Evolutionary conservation across 2,888 invertebrate species (phyloP).

Genomic region (Rhogogaster chlorosoma): DNA sequence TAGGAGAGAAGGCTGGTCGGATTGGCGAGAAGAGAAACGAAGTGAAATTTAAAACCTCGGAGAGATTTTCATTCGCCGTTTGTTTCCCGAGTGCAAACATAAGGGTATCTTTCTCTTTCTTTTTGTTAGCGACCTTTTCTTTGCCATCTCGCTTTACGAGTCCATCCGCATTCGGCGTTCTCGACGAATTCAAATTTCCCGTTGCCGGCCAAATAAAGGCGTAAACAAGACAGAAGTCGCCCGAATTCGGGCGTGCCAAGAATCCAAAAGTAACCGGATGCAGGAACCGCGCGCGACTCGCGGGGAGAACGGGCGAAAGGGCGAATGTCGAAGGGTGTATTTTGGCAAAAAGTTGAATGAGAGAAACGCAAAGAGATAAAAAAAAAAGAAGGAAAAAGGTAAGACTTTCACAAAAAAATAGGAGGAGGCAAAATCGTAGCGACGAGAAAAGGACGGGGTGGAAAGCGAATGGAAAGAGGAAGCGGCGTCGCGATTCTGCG

Average conservation of each 20-base stretch:
- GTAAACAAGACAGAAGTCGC: slow-evolving; percentile 66
- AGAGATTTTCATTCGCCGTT: slow-evolving; percentile 42
- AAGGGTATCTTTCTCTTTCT: neutral
- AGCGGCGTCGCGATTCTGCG: slow-evolving; percentile 32
- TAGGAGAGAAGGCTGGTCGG: neutral
- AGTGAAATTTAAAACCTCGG: slow-evolving; percentile 42
- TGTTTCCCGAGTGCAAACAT: slow-evolving; percentile 48
- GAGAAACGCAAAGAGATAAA: neutral
- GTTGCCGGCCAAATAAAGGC: slow-evolving; percentile 62
- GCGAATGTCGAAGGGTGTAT: slow-evolving; percentile 17
- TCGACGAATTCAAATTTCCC: slow-evolving; percentile 64
- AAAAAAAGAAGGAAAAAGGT: neutral
- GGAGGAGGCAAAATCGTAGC: neutral
- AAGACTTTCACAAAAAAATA: slow-evolving; percentile 8
- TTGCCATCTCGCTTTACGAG: slow-evolving; percentile 23
- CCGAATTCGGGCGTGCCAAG: slow-evolving; percentile 62
- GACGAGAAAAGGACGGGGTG: slow-evolving; percentile 6
- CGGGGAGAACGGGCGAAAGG: neutral
- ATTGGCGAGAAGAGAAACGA: neutral
- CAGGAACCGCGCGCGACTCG: neutral
- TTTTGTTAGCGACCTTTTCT: neutral
- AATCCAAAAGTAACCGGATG: slow-evolving; percentile 57
- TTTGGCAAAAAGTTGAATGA: neutral
- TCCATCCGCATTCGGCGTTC: slow-evolving; percentile 56
- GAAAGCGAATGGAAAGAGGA: slow-evolving; percentile 21